phyloP scores from a whole-genome alignment of 2,113 vertebrate genomes.

The Struthio camelus region DNA sequence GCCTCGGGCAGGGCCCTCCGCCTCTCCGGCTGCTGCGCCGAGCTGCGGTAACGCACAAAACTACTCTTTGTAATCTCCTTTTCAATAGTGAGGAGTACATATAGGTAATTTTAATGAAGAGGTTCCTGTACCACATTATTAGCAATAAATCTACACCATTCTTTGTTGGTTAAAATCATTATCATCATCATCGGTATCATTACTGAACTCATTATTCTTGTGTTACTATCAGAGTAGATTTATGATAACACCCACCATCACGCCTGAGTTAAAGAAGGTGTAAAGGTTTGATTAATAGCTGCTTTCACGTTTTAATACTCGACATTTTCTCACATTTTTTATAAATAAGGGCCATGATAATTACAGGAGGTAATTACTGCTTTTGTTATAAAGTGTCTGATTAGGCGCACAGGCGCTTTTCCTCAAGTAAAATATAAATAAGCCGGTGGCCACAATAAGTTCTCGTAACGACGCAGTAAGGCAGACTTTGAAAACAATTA shows the following conservation, averaged over 20 bases:
- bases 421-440: slow-evolving; percentile 32
- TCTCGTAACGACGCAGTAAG: slow-evolving; percentile 4
- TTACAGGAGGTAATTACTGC: slow-evolving; percentile 77
- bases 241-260: slow-evolving; percentile 85
- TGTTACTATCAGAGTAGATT: slow-evolving; percentile 89
- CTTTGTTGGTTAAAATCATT: slow-evolving; percentile 91
- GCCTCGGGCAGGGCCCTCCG: not conserved
- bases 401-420: slow-evolving; percentile 66
- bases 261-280: slow-evolving; percentile 87
- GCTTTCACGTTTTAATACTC: slow-evolving; percentile 84
- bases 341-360: slow-evolving; percentile 80
- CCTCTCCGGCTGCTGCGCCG: not conserved
- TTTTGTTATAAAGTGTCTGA: slow-evolving; percentile 75
- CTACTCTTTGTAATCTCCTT: slow-evolving; percentile 56
- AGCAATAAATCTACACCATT: slow-evolving; percentile 90
- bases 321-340: slow-evolving; percentile 78
- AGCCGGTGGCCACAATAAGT: not conserved
- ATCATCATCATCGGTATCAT: slow-evolving; percentile 89
- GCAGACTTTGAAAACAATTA: slow-evolving; percentile 31
- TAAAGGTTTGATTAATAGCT: slow-evolving; percentile 90
- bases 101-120: slow-evolving; percentile 85
- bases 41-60: slow-evolving; percentile 24
- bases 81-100: slow-evolving; percentile 75
- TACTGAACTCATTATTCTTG: slow-evolving; percentile 91
- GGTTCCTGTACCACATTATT: slow-evolving; percentile 88